phyloP scores from a whole-genome alignment of 2,113 vertebrate species.

The Haemorhous mexicanus region DNA sequence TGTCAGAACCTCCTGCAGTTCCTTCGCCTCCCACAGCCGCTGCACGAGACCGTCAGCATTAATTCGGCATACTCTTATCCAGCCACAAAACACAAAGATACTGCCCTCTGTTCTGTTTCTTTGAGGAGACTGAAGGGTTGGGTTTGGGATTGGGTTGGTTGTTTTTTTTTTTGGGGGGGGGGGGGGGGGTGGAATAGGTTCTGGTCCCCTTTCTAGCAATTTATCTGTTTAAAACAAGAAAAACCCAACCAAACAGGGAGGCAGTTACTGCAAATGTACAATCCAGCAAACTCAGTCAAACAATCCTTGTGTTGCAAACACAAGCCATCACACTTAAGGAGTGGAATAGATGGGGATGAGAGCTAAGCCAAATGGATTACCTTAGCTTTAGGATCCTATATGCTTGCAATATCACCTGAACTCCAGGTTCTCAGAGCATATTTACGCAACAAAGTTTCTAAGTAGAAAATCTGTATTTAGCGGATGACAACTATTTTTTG shows the following conservation, averaged over 20 bases:
- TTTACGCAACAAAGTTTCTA: conserved; percentile 72
- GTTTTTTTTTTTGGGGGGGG: not conserved
- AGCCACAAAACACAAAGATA: not conserved
- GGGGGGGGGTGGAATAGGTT: not conserved
- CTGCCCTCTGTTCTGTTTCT: conserved; percentile 9
- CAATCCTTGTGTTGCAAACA: conserved; percentile 63
- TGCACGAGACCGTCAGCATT: not conserved
- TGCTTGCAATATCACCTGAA: conserved; percentile 67
- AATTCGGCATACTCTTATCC: not conserved
- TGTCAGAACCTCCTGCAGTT: not conserved
- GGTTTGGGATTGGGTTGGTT: not conserved
- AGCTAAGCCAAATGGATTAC: conserved; percentile 76
- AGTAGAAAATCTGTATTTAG: conserved; percentile 75
- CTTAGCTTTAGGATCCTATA: conserved; percentile 74
- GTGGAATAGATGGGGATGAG: conserved; percentile 63
- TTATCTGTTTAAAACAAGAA: conserved; percentile 27
- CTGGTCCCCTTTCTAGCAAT: conserved; percentile 26
- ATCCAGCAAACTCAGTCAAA: conserved; percentile 40
- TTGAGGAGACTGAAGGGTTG: not conserved
- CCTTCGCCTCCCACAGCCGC: not conserved
- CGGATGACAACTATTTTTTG: conserved; percentile 71
- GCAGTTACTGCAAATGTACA: conserved; percentile 39
- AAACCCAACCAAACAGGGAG: not conserved
- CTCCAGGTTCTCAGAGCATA: conserved; percentile 66
- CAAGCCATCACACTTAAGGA: conserved; percentile 64